phyloP scores from a whole-genome alignment of 2,888 invertebrate species.

The Fragum fragum region DNA sequence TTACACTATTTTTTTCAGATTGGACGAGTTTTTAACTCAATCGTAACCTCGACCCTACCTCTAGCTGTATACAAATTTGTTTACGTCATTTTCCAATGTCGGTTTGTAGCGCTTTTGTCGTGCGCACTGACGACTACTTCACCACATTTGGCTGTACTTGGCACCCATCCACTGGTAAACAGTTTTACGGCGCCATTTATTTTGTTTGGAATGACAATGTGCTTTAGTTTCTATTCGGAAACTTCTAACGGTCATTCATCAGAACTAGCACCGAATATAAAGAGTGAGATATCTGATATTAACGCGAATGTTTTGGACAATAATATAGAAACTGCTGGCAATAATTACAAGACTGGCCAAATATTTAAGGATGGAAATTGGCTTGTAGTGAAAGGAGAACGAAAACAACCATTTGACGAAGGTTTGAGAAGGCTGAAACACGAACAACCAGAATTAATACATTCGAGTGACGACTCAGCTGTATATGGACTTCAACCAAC shows the following conservation, averaged over 20 bases:
- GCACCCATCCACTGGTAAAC: conserved; percentile 81
- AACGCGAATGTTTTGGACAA: not conserved
- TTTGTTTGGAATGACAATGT: conserved; percentile 60
- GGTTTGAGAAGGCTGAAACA: not conserved
- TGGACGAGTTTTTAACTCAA: conserved; percentile 69
- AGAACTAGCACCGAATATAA: not conserved
- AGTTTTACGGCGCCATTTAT: conserved; percentile 77
- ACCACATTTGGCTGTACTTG: conserved; percentile 74
- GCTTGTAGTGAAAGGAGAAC: not conserved
- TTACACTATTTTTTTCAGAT: conserved; percentile 76
- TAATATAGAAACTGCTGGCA: no score
- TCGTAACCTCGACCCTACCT: conserved; percentile 74
- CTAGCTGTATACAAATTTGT: conserved; percentile 73
- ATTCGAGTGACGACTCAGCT: not conserved
- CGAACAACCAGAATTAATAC: not conserved
- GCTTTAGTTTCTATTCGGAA: not conserved
- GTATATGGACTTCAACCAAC: not conserved
- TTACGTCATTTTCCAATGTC: conserved; percentile 64
- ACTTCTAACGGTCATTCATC: not conserved
- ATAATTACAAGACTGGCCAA: not conserved
- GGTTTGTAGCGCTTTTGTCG: conserved; percentile 68
- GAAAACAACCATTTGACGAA: not conserved
- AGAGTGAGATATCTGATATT: not conserved
- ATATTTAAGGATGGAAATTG: not conserved
- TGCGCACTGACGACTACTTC: conserved; percentile 72